phyloP scores from a whole-genome alignment of 2,113 vertebrate genomes.

The Eubucco bourcierii region DNA sequence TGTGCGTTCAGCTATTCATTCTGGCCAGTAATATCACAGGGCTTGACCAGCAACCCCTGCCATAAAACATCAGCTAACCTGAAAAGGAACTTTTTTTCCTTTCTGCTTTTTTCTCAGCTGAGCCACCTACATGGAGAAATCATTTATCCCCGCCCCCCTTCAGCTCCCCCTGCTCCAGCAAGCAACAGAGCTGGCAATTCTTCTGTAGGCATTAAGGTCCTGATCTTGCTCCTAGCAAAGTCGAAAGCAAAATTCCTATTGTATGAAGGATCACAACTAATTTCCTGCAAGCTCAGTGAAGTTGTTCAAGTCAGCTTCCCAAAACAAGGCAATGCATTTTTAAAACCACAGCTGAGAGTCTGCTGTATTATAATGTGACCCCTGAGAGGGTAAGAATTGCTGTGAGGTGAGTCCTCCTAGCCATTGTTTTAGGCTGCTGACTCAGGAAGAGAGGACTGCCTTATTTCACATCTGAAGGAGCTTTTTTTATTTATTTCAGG shows the following conservation, averaged over 20 bases:
- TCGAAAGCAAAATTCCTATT: constrained; percentile 43
- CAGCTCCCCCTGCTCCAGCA: background rate
- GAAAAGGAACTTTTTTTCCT: background rate
- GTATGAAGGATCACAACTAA: constrained; percentile 18
- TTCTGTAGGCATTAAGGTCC: constrained; percentile 18
- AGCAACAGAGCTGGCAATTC: background rate
- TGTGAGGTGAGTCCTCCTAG: constrained; percentile 2
- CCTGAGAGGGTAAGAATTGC: constrained; percentile 29
- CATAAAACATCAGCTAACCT: background rate
- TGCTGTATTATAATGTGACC: constrained; percentile 12
- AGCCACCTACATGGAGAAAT: background rate
- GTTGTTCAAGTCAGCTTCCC: constrained; percentile 1
- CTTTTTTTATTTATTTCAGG: constrained; percentile 10
- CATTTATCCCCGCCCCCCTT: background rate
- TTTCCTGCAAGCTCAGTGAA: constrained; percentile 4
- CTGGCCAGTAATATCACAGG: background rate
- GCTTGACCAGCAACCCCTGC: fast-evolving
- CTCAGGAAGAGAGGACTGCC: constrained; percentile 29
- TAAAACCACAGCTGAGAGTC: constrained; percentile 12
- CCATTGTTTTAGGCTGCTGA: constrained; percentile 53
- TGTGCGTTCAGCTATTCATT: background rate
- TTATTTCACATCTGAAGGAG: constrained; percentile 40
- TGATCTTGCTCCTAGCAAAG: constrained; percentile 40
- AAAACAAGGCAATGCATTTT: constrained; percentile 52
- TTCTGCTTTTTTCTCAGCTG: background rate